Evolutionary conservation across 2,888 invertebrate species (phyloP).

Genomic region (Diachrysia chrysitis): DNA sequence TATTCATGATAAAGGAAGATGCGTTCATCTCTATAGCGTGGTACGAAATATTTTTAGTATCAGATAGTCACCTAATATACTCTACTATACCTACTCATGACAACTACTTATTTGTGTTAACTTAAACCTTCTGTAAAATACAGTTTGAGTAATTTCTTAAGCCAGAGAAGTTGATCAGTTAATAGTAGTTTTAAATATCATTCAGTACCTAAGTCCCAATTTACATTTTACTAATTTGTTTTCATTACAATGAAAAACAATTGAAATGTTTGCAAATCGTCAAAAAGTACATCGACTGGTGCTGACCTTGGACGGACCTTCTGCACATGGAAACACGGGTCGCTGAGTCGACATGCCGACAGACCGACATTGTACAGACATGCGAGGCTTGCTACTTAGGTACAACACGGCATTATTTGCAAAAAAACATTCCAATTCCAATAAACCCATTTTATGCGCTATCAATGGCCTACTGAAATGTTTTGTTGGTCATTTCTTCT

Average conservation of each 20-base stretch:
- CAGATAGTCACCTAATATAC: no score
- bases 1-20: not conserved
- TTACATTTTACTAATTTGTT: no score
- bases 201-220: no score
- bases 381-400: conserved; percentile 4
- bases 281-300: not conserved
- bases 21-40: not conserved
- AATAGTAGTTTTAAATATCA: no score
- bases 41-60: not conserved
- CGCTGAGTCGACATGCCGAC: conserved; percentile 45
- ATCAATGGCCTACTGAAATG: not conserved
- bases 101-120: no score
- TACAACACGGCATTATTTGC: not conserved
- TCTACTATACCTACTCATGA: no score
- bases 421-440: no score
- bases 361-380: conserved; percentile 13
- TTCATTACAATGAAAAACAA: not conserved
- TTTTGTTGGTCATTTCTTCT: not conserved
- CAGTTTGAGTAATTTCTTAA: no score
- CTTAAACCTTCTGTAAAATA: no score
- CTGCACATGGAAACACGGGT: conserved; percentile 63
- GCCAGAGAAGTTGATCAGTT: no score
- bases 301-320: conserved; percentile 71
- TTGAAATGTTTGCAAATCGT: not conserved
- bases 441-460: not conserved